phyloP scores from a whole-genome alignment of 2,888 invertebrate genomes.

The Tuberolachnus salignus region DNA sequence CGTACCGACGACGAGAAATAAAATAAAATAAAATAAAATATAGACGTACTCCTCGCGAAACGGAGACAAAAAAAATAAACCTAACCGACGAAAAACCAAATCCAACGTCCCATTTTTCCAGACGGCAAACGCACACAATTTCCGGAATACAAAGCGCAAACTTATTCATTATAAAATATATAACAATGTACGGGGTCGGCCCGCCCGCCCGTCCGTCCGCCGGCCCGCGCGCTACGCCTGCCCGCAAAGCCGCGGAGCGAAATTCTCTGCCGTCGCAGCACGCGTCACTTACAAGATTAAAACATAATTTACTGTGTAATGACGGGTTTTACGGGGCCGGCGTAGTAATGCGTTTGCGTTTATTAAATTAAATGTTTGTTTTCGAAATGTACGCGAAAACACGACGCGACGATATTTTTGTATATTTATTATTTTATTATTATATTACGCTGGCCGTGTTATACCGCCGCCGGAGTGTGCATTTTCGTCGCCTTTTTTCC shows the following conservation, averaged over 20 bases:
- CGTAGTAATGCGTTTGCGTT: conserved; percentile 43
- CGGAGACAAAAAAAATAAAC: conserved; percentile 29
- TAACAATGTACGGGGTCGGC: neutral
- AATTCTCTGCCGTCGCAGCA: neutral
- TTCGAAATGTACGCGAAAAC: conserved; percentile 5
- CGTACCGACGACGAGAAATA: neutral
- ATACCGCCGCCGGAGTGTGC: no score
- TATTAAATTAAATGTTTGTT: conserved; percentile 52
- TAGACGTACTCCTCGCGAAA: neutral
- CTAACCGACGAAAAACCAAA: no score
- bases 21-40: conserved; percentile 14
- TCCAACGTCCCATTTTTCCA: conserved; percentile 42
- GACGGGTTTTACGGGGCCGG: conserved; percentile 41
- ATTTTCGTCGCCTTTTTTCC: neutral
- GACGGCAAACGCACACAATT: conserved; percentile 50
- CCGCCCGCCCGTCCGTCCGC: neutral
- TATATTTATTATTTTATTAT: no score
- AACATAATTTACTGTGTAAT: conserved; percentile 56
- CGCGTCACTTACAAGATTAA: conserved; percentile 56
- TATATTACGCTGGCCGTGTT: no score
- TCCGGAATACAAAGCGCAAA: conserved; percentile 54
- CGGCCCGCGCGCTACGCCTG: neutral
- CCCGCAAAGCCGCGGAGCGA: no score
- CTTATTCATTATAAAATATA: conserved; percentile 38
- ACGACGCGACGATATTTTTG: no score